Base-by-base conservation (phyloP, 1,140 invertebrate genomes). In the Drosophila sp. region DNA sequence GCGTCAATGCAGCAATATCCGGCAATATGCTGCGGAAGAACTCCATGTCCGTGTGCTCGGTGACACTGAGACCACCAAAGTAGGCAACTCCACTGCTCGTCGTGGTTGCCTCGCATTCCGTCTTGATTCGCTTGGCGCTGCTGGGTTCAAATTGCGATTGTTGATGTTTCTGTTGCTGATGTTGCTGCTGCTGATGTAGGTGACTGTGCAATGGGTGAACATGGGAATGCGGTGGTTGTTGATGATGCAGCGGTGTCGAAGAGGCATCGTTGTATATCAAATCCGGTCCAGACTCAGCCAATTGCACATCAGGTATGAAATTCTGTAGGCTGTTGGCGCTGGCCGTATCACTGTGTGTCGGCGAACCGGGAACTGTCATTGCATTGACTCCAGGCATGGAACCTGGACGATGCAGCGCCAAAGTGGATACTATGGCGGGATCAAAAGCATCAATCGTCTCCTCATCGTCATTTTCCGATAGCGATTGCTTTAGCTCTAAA, bases 1-100 rank as follows among this genome's bases (percentile, higher is more conserved):
- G 72, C 7, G 89, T 91, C n/a, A 91, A 50, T 1, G 63, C 71
- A 0, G 76, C 79, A 61, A 91, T 86, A 43, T 91, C 90, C 5
- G 90, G 90, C 7, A 91, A 54, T 36, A 91, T 80, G 72, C 90
- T 91, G 13, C 90, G 80, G 29, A 91, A 91, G 81, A 91, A 91
- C 50, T 91, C 90, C 84, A 91, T 89, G 61, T 91, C 90, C 25
- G 90, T 72, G 45, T 86, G 36, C 53, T 91, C 90, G 2, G 71
- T 74, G 7, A 41, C 70, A 21, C 71, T 80, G 4, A 81, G 64
- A 4, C 75, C 72, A n/a, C 69, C 69, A 27, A 51, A 77, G 41
- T 75, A 74, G 14, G 45, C 34, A 3, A 61, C 62, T 3, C 76
- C 70, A 40, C 61, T 69, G 18, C 72, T 63, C 11, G 70, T 75